Base-by-base conservation (phyloP, 2,888 invertebrate genomes). In the Tachina lurida region DNA sequence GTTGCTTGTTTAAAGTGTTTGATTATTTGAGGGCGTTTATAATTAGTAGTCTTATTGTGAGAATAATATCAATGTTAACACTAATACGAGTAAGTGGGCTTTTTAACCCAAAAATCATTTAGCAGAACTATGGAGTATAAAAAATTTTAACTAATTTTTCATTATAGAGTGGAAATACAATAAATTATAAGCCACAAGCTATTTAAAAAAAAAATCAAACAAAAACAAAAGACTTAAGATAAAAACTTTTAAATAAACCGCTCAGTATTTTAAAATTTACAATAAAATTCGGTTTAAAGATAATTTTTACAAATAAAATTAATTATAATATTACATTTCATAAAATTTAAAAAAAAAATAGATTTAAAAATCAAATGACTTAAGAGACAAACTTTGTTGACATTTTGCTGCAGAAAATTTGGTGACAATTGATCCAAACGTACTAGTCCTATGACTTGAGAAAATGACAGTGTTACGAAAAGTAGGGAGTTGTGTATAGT, bases 11-110 rank as follows among this genome's bases (percentile, higher is more conserved):
- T 56, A 76, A 76, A 82, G 15, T 47, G 43, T 60, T 68, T 60
- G 12, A 71, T 49, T 77, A 19, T 71, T 70, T 39, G 71, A 73
- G 60, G 83, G 83, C 77, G 83, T 83, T 77, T 22, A 67, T 77
- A 83, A 83, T 77, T 77, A 73, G 60, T 77, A 73, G 60, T 49
- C n/a, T 65, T 75, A 65, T 58, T 58, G 45, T 43, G 41, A 63
- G 19, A 17, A 73, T 17, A 79, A 54, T 41, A 68, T 62, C 62
- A 31, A 31, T 22, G 15, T 68, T 17, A 60, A 70, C 52, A 43
- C 39, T 56, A 67, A 65, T 73, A n/a, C n/a, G n/a, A n/a, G n/a
- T n/a, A 15, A 73, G 31, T 45, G 45, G 45, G 31, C 2, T 49
- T 49, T 15, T 19, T 15, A n/a, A 2, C 2, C 31, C 9, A n/a